A percentile compares a stretch with the other conserved stretches of the same genome.
Evolutionary conservation across 2,888 invertebrate genomes (phyloP).

Genomic region (Idaea biselata): DNA sequence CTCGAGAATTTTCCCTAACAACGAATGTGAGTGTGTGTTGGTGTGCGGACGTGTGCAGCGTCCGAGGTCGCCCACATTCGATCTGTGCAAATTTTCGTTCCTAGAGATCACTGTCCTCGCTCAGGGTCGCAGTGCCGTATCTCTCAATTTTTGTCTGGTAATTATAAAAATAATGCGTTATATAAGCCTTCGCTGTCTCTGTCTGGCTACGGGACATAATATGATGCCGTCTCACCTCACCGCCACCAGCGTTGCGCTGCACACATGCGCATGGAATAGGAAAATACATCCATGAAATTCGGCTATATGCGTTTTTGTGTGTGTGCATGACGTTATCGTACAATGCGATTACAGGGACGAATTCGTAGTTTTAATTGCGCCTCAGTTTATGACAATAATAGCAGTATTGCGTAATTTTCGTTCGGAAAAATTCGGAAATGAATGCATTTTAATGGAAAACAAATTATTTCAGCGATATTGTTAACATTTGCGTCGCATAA

Average conservation of each 20-base stretch:
- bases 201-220: slow-evolving; percentile 34
- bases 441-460: neutral
- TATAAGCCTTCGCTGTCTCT: slow-evolving; percentile 60
- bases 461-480: neutral
- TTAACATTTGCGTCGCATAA: neutral
- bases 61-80: slow-evolving; percentile 80
- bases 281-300: slow-evolving; percentile 77
- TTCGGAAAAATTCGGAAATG: neutral
- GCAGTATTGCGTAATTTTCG: neutral
- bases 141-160: slow-evolving; percentile 80
- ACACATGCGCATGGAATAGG: slow-evolving; percentile 63
- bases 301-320: slow-evolving; percentile 63
- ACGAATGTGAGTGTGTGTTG: slow-evolving; percentile 43
- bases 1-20: slow-evolving; percentile 63
- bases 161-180: slow-evolving; percentile 81
- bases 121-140: slow-evolving; percentile 76
- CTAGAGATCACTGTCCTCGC: slow-evolving; percentile 71
- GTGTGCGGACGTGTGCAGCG: slow-evolving; percentile 62
- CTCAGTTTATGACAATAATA: neutral
- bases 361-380: slow-evolving; percentile 40
- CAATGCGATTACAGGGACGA: slow-evolving; percentile 77
- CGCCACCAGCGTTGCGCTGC: slow-evolving; percentile 55
- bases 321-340: slow-evolving; percentile 78
- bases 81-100: slow-evolving; percentile 79
- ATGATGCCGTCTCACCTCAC: slow-evolving; percentile 50